A percentile compares a stretch with the other conserved stretches of the same genome.
These are phyloP conservation scores for Stegodyphus mimosarum DNA, from an alignment of 1,140 invertebrate species.

Conservation along the genomic window DNA sequence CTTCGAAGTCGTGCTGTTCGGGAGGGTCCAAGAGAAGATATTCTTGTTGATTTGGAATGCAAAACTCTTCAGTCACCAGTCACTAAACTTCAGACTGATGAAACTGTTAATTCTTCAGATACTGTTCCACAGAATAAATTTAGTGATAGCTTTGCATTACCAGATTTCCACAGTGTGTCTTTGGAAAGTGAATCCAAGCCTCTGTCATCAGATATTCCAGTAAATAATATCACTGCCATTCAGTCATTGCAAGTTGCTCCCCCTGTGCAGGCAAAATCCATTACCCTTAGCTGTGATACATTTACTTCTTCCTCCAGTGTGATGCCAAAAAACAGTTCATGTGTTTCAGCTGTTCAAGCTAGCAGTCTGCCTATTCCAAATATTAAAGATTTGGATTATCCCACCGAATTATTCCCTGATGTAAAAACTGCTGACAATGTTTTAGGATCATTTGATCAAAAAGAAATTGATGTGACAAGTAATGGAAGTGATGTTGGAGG, in stretches of 20 bases:
- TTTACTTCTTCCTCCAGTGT: not conserved
- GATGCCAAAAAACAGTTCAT: not conserved
- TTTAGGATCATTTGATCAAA: not conserved
- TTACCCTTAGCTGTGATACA: not conserved
- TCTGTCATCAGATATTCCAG: not conserved
- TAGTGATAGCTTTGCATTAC: not conserved
- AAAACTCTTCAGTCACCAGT: not conserved
- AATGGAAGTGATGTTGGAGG: not conserved
- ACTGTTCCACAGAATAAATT: not conserved
- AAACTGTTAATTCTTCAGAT: not conserved
- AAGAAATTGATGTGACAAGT: not conserved
- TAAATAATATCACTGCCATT: not conserved
- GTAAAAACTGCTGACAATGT: not conserved
- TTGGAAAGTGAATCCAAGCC: not conserved
- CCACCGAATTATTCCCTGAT: slow-evolving; percentile 41
- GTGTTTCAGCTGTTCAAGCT: not conserved
- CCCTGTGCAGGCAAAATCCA: not conserved
- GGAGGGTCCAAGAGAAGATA: slow-evolving; percentile 15
- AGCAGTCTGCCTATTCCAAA: slow-evolving; percentile 16
- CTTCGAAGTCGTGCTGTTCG: slow-evolving; percentile 28
- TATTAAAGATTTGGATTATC: slow-evolving; percentile 46
- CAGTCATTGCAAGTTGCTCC: not conserved
- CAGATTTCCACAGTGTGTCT: not conserved
- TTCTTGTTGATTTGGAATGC: slow-evolving; percentile 41
- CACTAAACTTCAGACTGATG: not conserved